Evolutionary conservation across 1,140 invertebrate species (phyloP), one percentile per base, ranked within the genome.

Genomic region (Aphelenchoides besseyi): DNA sequence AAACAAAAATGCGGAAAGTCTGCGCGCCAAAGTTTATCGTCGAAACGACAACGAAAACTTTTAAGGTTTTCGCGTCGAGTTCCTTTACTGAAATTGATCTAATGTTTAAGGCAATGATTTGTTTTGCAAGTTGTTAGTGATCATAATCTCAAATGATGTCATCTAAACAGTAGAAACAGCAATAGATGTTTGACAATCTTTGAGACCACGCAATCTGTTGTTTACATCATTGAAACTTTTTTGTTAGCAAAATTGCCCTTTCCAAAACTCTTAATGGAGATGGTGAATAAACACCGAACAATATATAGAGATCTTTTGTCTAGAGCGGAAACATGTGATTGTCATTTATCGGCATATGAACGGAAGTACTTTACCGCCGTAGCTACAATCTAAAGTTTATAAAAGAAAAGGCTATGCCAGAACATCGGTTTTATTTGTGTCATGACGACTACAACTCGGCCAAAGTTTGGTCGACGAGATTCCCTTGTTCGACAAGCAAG

Each of bases 391-490:
- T 23, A 23, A 48, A 12, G 41, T 23, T 23, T 48, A 12, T 23
- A 23, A 48, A 12, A 12, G 41, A 48, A n/a, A n/a, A n/a, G n/a
- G n/a, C n/a, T n/a, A n/a, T n/a, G n/a, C n/a, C n/a, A n/a, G n/a
- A n/a, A n/a, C n/a, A n/a, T n/a, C n/a, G n/a, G n/a, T n/a, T n/a
- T n/a, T n/a, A n/a, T n/a, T n/a, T n/a, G n/a, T n/a, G n/a, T n/a
- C 12, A 48, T 48, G 41, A 48, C 41, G 41, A 48, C 41, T 12
- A 29, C 59, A n/a, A 69, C 52, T 30, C 35, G 62, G 3, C 16
- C 59, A 67, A 70, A 55, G 9, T 75, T 76, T 33, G 73, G 63
- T 2, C 73, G 73, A 8, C 37, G 73, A 3, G 73, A 74, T 69
- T 69, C 64, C 2, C 67, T 74, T 33, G 61, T 74, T 32, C 37